Base-by-base conservation (phyloP, 2,888 invertebrate genomes). In the Drosophila pullipes region DNA sequence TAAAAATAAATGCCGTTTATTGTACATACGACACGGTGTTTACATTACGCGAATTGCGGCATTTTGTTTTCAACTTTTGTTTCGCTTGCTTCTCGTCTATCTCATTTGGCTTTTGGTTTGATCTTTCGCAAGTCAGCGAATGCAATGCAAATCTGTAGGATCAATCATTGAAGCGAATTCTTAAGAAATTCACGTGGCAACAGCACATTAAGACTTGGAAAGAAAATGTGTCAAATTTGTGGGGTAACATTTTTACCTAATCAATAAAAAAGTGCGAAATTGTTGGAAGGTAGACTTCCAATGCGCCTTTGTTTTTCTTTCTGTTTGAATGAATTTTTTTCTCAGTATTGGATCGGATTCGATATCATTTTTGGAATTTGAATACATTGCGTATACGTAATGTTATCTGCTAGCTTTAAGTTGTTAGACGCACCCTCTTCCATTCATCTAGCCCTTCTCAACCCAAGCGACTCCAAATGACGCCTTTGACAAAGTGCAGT, bases 401-500 rank as follows among this genome's bases (percentile, higher is more conserved):
- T 70, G 73, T 89, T 83, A 71, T 25, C 70, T 72, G 87, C 52
- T 81, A 70, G 37, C 87, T 89, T 86, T 59, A 82, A 72, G 72
- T 58, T 53, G 25, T 16, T 52, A 44, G 50, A 39, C 35, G 16
- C 37, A 25, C 16, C 28, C 49, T 1, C 53, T 18, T n/a, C 49
- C 57, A 54, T 13, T 13, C 22, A 16, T 10, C 22, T 25, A 25
- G 10, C 33, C 54, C 35, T 35, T 18, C 33, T 35, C 16, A 35
- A 16, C 16, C 18, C 37, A 18, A 55, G 18, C 30, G 39, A n/a
- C 18, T 4, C 10, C 18, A 10, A 28, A 53, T 50, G 67, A 62
- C 22, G 73, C 66, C 68, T 66, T 76, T 71, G 74, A 76, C 66
- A 78, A 85, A 85, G 69, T 89, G 90, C 85, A 89, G 83, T 73